Conservation (phyloP, 1,140 invertebrate species). For the Drosophila biarmipes region DNA sequence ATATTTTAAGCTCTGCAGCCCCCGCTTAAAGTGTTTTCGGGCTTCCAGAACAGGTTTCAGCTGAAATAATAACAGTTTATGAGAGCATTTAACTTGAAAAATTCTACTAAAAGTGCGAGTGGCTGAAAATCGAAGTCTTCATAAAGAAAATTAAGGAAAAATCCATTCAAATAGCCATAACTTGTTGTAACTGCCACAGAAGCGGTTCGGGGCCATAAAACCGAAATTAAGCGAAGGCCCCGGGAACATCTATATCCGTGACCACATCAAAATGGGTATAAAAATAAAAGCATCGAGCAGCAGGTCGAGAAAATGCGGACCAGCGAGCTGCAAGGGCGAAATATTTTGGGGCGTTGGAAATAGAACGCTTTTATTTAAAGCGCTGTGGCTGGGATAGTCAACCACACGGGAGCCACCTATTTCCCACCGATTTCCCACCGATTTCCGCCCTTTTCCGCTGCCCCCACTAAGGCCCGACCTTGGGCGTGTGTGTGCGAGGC, state of each 20-base stretch:
- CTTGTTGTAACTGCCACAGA: slow-evolving; percentile 7
- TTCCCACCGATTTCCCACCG: background rate
- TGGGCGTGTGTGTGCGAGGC: slow-evolving; percentile 9
- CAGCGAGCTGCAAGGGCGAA: slow-evolving; percentile 4
- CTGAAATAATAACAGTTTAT: too few relatives aligned
- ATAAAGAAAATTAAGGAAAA: background rate
- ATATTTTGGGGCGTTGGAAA: slow-evolving; percentile 23
- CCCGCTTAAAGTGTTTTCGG: too few relatives aligned
- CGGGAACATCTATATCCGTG: slow-evolving; percentile 18
- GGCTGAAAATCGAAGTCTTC: background rate
- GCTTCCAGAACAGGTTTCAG: too few relatives aligned
- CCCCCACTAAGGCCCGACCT: slow-evolving; percentile 21
- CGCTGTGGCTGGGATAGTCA: slow-evolving; percentile 11
- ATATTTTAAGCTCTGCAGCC: too few relatives aligned
- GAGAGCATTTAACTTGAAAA: too few relatives aligned
- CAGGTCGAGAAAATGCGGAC: slow-evolving; percentile 7
- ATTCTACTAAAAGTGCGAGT: background rate
- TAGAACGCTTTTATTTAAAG: slow-evolving; percentile 38
- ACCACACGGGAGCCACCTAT: background rate
- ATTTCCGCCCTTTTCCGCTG: background rate
- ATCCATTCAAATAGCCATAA: slow-evolving; percentile 3
- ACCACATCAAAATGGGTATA: background rate
- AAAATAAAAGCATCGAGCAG: slow-evolving; percentile 29
- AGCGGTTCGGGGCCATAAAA: background rate
- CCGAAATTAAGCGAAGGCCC: slow-evolving; percentile 11